Percentiles rank a stretch among this genome's conserved stretches.
These are phyloP conservation scores for Cephus spinipes DNA, from an alignment of 2,888 invertebrate species.

Conservation along the genomic window DNA sequence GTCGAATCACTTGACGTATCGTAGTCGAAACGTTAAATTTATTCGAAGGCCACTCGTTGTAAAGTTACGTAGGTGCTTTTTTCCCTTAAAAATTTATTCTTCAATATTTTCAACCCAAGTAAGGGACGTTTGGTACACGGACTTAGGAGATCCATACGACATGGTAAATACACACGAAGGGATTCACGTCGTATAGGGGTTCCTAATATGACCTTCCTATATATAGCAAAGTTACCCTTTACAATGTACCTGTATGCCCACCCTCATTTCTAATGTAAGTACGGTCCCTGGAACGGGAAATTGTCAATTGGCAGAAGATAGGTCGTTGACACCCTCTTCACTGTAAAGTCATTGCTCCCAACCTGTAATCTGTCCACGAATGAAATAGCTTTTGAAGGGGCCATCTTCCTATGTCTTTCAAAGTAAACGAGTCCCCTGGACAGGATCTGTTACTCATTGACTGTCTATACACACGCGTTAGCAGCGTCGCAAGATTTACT, in stretches of 20 bases:
- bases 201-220: background rate
- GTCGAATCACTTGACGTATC: background rate
- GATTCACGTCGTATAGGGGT: background rate
- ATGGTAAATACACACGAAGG: background rate
- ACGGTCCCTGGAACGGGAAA: background rate
- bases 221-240: background rate
- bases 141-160: background rate
- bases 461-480: background rate
- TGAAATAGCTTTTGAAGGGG: background rate
- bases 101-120: background rate
- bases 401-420: background rate
- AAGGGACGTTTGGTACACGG: background rate
- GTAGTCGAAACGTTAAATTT: background rate
- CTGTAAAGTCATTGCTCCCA: background rate
- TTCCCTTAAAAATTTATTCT: background rate
- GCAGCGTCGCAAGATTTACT: background rate
- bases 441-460: background rate
- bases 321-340: background rate
- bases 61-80: background rate
- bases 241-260: background rate
- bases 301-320: background rate
- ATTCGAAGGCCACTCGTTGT: background rate
- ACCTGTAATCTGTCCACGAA: background rate
- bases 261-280: background rate
- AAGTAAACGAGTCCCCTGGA: background rate